phyloP scores from a whole-genome alignment of 2,113 vertebrate genomes.

The Castor canadensis region DNA sequence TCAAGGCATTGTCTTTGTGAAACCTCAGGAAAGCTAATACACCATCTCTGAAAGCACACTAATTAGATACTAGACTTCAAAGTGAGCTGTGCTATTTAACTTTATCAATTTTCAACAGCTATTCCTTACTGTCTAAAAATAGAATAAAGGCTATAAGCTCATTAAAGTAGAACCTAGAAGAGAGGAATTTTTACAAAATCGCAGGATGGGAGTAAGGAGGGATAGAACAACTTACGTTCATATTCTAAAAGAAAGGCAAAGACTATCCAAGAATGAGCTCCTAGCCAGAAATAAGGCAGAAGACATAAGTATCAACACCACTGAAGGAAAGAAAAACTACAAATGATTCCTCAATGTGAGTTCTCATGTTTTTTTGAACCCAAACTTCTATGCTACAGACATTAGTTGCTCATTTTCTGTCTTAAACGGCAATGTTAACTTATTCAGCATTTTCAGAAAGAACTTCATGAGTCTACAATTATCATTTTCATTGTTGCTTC shows the following conservation, averaged over 20 bases:
- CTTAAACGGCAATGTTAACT: neutral
- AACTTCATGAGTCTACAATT: neutral
- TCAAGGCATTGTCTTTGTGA: slow-evolving; percentile 12
- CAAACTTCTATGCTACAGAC: neutral
- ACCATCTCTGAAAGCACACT: neutral
- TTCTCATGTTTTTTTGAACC: neutral
- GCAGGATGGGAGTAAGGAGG: neutral
- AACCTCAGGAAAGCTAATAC: neutral
- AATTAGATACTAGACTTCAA: slow-evolving; percentile 36
- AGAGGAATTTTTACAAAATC: neutral
- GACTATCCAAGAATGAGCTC: neutral
- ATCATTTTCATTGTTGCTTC: neutral
- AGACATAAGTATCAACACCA: neutral
- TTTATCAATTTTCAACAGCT: neutral
- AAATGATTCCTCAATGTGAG: neutral
- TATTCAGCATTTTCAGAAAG: neutral
- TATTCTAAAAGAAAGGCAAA: neutral
- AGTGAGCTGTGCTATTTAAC: slow-evolving; percentile 36
- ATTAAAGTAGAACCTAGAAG: neutral
- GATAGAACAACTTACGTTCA: neutral
- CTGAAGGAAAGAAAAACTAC: neutral
- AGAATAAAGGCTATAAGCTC: neutral
- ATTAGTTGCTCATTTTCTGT: neutral
- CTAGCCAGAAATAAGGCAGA: neutral
- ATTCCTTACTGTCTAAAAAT: slow-evolving; percentile 19